Conservation (phyloP, 2,113 vertebrate genomes). For the Ameiurus melas region DNA sequence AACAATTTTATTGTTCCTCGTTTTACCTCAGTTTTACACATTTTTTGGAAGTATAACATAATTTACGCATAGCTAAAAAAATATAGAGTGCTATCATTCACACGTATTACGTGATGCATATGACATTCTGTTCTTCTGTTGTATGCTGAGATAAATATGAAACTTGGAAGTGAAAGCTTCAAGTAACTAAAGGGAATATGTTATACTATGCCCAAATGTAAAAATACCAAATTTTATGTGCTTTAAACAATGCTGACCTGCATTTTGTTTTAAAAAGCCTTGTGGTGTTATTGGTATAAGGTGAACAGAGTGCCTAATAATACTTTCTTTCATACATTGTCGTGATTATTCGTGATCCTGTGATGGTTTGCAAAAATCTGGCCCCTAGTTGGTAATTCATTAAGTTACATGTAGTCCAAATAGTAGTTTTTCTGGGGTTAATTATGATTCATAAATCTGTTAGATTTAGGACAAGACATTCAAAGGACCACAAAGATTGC, state of each 20-base stretch:
- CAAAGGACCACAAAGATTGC: neutral
- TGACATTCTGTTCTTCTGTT: neutral
- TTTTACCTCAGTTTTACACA: neutral
- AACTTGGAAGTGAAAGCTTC: neutral
- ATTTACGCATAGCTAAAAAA: constrained; percentile 15
- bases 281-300: neutral
- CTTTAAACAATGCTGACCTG: neutral
- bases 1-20: constrained; percentile 11
- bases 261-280: neutral
- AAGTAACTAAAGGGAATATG: neutral
- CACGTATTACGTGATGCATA: neutral
- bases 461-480: neutral
- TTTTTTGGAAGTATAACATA: neutral
- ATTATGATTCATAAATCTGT: neutral
- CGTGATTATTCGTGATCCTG: constrained; percentile 38
- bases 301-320: neutral
- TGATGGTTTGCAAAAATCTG: neutral
- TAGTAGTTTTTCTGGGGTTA: neutral
- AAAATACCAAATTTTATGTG: neutral
- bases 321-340: neutral
- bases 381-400: constrained; percentile 24
- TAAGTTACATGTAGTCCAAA: neutral
- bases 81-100: neutral
- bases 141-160: neutral
- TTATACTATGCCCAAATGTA: neutral